phyloP scores from a whole-genome alignment of 2,888 invertebrate species.

The Phalera bucephala region DNA sequence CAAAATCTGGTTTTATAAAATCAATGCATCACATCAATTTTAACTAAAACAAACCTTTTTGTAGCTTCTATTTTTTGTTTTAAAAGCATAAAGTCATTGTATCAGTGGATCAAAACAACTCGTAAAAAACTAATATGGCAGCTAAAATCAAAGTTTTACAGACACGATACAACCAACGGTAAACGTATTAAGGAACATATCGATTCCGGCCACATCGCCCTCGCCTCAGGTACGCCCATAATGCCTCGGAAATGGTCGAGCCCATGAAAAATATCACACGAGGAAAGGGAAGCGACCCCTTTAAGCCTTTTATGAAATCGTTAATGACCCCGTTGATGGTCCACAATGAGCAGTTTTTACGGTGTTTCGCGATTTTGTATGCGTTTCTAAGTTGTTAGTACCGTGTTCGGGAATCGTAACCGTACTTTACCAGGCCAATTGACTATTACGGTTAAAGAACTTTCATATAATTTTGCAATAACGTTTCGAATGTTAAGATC shows the following conservation, averaged over 20 bases:
- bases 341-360: constrained; percentile 50
- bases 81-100: too few species aligned
- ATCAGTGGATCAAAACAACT: too few species aligned
- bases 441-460: constrained; percentile 13
- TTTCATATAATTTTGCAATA: too few species aligned
- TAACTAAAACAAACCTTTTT: too few species aligned
- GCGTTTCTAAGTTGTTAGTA: constrained; percentile 40
- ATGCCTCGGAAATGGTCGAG: constrained; percentile 64
- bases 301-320: constrained; percentile 77
- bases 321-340: constrained; percentile 70
- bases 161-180: background rate
- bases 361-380: constrained; percentile 47
- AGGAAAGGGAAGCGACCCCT: constrained; percentile 63
- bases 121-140: too few species aligned
- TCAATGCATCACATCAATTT: too few species aligned
- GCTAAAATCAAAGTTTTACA: background rate
- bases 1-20: too few species aligned
- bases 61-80: too few species aligned
- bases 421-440: constrained; percentile 18
- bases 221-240: constrained; percentile 45
- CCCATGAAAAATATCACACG: constrained; percentile 71
- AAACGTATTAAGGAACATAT: constrained; percentile 13
- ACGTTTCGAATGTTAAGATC: too few species aligned
- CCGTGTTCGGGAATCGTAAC: constrained; percentile 22
- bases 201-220: constrained; percentile 26